Percentiles rank a stretch among this genome's conserved stretches.
Evolutionary conservation across 2,797 vertebrate genomes (phyloP).

Genomic region (Schizopygopsis pylzovi): DNA sequence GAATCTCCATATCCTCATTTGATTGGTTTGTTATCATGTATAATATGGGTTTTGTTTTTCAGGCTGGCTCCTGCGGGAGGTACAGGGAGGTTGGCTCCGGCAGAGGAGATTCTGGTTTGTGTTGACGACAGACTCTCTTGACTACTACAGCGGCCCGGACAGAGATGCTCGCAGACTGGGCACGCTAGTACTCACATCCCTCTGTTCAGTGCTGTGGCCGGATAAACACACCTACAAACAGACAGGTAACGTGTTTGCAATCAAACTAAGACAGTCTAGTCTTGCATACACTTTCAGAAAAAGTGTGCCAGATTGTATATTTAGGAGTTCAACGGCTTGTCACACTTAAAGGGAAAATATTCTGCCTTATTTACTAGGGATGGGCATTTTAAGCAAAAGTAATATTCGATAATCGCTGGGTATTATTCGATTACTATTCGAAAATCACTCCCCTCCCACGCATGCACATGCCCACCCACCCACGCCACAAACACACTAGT

Average conservation of each 20-base stretch:
- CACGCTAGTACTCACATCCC: constrained; percentile 92
- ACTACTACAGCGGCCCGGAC: constrained; percentile 90
- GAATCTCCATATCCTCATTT: neutral
- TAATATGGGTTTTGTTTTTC: constrained; percentile 1
- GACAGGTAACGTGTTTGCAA: constrained; percentile 79
- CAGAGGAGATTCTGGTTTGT: constrained; percentile 96
- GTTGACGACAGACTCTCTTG: constrained; percentile 90
- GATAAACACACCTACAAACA: constrained; percentile 93
- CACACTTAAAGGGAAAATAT: neutral
- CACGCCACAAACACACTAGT: no score
- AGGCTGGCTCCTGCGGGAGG: constrained; percentile 95
- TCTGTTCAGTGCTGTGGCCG: constrained; percentile 93
- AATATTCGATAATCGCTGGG: no score
- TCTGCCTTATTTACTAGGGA: neutral
- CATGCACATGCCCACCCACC: no score
- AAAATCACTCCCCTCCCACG: no score
- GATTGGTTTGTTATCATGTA: neutral
- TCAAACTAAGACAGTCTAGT: neutral
- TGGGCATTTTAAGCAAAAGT: no score
- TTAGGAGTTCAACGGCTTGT: neutral
- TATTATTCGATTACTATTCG: no score
- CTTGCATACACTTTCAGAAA: neutral
- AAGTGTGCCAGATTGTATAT: neutral
- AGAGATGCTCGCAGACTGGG: constrained; percentile 86
- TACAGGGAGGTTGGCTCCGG: constrained; percentile 88